Evolutionary conservation across 2,113 vertebrate genomes (phyloP), one percentile per base, ranked within the genome.

Genomic region (Xyliphius kryptos): DNA sequence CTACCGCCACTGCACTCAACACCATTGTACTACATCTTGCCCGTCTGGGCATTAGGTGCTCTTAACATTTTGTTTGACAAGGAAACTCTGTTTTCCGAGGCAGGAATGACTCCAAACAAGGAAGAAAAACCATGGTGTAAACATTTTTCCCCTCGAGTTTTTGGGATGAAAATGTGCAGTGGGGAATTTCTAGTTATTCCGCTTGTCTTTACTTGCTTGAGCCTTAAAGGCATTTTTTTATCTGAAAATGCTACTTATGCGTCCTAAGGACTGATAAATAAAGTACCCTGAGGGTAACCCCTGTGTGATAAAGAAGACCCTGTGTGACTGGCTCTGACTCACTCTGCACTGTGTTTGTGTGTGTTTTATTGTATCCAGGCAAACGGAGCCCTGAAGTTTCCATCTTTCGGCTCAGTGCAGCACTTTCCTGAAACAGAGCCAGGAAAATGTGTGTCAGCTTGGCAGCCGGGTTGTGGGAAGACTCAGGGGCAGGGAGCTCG

Each of bases 371-470:
- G 92, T 93, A 93, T 92, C 94, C 89, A 97, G 88, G 93, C 91
- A 87, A 89, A 89, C 76, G 81, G 70, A 80, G 53, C 89, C 90
- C 88, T 88, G 61, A 88, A 94, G 86, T 96, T 97, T 96, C 93
- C 93, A 90, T 89, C 84, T 85, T 89, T 83, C 79, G 68, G 85
- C 87, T 79, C 56, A 26, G 62, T 93, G 90, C 89, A 88, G 87
- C 85, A 90, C 86, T 98, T 97, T 98, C 94, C 95, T 98, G 95
- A 96, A 92, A 68, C 62, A 55, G 74, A 79, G 92, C 94, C 95
- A 98, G 95, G 94, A 98, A 98, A 92, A 89, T 91, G 76, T 89
- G 90, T 82, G 91, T 84, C 83, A 84, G 83, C 86, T 91, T 89
- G 90, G 91, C 90, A 90, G 85, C 74, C 79, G 77, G 82, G 85